phyloP scores from a whole-genome alignment of 1,140 invertebrate species.

The Drosophila neocordata region DNA sequence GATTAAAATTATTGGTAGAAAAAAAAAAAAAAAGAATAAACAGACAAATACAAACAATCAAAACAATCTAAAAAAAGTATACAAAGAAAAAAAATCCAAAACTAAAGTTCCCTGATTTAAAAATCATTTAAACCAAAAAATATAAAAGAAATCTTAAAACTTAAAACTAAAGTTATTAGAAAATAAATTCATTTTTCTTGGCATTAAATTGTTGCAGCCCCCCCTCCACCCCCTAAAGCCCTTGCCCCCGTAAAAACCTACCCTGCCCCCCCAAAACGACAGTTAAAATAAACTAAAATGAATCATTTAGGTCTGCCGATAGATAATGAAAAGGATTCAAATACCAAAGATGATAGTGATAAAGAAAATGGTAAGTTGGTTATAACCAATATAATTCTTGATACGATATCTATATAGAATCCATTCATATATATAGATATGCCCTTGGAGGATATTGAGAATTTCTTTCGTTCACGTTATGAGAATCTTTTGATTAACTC shows the following conservation, averaged over 20 bases:
- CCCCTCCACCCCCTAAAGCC: too few relatives aligned
- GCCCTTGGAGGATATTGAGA: neutral
- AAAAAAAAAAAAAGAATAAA: neutral
- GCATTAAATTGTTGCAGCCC: neutral
- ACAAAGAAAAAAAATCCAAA: neutral
- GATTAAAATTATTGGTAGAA: neutral
- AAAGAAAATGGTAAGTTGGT: neutral
- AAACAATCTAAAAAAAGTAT: neutral
- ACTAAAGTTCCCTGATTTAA: neutral
- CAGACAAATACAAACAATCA: neutral
- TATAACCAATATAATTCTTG: too few relatives aligned
- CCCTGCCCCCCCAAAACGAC: too few relatives aligned
- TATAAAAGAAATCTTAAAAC: neutral
- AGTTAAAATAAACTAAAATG: too few relatives aligned
- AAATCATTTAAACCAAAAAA: slow-evolving; percentile 5
- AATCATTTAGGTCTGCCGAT: neutral
- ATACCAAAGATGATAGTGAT: neutral
- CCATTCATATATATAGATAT: neutral
- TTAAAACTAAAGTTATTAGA: neutral
- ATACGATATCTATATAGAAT: too few relatives aligned
- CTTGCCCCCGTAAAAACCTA: too few relatives aligned
- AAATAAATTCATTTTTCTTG: neutral
- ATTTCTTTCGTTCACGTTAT: neutral
- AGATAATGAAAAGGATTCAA: neutral
- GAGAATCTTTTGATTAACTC: neutral